Percentiles rank a stretch among this genome's conserved stretches.
These are phyloP conservation scores for Aphaenogaster rudis DNA, from an alignment of 1,140 invertebrate species.

Conservation along the genomic window DNA sequence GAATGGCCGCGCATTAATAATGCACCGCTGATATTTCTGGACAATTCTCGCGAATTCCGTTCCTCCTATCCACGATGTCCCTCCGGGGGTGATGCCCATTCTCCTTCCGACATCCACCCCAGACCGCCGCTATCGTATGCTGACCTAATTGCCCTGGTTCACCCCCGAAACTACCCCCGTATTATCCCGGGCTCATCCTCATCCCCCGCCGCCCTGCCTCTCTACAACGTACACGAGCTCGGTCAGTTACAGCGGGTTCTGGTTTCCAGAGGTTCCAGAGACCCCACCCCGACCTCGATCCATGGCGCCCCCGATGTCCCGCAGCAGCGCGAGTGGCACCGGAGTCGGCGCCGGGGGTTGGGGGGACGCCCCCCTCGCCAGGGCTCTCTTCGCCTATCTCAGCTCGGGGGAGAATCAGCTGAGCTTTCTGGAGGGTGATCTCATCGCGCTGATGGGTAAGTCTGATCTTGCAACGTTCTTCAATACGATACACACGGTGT, in stretches of 20 bases:
- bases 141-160: conserved; percentile 56
- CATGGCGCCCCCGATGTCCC: conserved; percentile 90
- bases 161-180: conserved; percentile 36
- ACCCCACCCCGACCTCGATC: conserved; percentile 90
- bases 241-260: conserved; percentile 50
- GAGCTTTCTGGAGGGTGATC: conserved; percentile 96
- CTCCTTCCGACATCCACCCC: not conserved
- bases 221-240: not conserved
- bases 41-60: conserved; percentile 22
- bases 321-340: conserved; percentile 84
- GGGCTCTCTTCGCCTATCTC: conserved; percentile 95
- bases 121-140: conserved; percentile 20
- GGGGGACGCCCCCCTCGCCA: conserved; percentile 90
- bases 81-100: not conserved
- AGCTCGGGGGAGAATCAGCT: conserved; percentile 97
- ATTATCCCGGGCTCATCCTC: conserved; percentile 53
- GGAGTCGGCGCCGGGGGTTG: conserved; percentile 79
- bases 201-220: not conserved
- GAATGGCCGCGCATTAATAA: conserved; percentile 15
- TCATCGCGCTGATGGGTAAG: conserved; percentile 94
- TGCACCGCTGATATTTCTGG: conserved; percentile 5
- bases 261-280: conserved; percentile 86
- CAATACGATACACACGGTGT: not conserved
- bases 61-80: not conserved
- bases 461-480: conserved; percentile 22